Base-by-base conservation (phyloP, 53 echinoderm and acorn worm species). In the Crossaster papposus region DNA sequence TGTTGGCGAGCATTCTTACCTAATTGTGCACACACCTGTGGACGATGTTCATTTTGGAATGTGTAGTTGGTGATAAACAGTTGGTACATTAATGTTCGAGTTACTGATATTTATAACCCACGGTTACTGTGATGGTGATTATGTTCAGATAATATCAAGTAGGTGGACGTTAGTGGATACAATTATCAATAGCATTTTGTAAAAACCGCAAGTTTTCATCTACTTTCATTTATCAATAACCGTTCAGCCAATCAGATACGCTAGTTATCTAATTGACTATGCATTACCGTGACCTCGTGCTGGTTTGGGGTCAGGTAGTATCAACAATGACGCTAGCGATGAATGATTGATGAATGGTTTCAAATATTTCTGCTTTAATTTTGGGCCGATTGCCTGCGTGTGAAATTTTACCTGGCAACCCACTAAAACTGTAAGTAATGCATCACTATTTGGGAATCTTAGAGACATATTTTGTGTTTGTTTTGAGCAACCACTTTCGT, bases 301-400 rank as follows among this genome's bases (percentile, higher is more conserved):
- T 0, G 36, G 14, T 58, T 77, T n/a, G 76, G 38, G 87, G 87
- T 87, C 87, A 87, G 31, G 36, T 17, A 62, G 52, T 62, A 87
- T 87, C 76, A 87, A 87, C 87, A 87, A 87, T 77, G 75, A 30
- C 34, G 28, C 44, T 85, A 31, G 24, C 20, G 75, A 36, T 37
- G 87, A 87, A 87, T 33, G 87, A 35, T n/a, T 87, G 75, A 36
- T 37, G 87, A 87, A 87, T 33, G 87, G 54, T n/a, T 87, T 87
- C 87, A 77, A 87, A 87, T 87, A 76, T 87, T 87, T 87, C 36
- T 8, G 62, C 22, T 7, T 29, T 55, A 72, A 72, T 65, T 65
- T 26, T 14, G 35, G 11, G 33, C 31, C 22, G 62, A 29, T 81
- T 79, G 30, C 20, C 54, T 63, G 58, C 22, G 64, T 14, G 9